Base-by-base conservation (phyloP, 2,797 vertebrate species). In the Okamejei kenojei region DNA sequence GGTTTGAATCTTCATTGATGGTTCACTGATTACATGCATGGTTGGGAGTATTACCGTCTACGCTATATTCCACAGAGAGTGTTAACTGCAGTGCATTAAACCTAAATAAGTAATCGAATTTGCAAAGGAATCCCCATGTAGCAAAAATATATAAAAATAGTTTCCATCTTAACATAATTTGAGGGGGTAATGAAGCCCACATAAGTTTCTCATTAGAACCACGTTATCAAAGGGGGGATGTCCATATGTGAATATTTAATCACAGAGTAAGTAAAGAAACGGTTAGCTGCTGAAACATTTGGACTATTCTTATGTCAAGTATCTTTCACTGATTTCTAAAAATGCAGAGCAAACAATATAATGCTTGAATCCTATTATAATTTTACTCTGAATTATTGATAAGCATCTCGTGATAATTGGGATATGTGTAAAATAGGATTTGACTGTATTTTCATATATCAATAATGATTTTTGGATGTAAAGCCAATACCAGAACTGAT, bases 401-500 rank as follows among this genome's bases (percentile, higher is more conserved):
- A 92, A 45, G 71, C 0, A 17, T 58, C 23, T 35, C 5, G 23
- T 74, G 38, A 8, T 92, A 92, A 92, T 76, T 73, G 23, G 10
- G 71, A 23, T 74, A 92, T 92, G 74, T 76, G 71, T 92, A 74
- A 6, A 74, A 76, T n/a, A 74, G 71, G 71, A 74, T 35, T 74
- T 45, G 35, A 38, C n/a, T 19, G n/a, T 71, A 92, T 45, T 92
- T 92, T 23, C 26, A 54, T 54, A 54, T 54, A 76, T 45, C 45
- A 45, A 45, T 54, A 26, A 5, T 92, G 35, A 38, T 13, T 76
- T 54, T 38, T 92, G 90, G 26, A 76, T 92, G 71, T 74, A 92
- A 92, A 29, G 38, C 17, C 29, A 74, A 58, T 74, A 76, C 38
- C 90, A 92, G 32, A 54, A 73, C 90, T 74, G 71, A 92, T n/a